phyloP scores from a whole-genome alignment of 2,113 vertebrate species.

The Indri indri region DNA sequence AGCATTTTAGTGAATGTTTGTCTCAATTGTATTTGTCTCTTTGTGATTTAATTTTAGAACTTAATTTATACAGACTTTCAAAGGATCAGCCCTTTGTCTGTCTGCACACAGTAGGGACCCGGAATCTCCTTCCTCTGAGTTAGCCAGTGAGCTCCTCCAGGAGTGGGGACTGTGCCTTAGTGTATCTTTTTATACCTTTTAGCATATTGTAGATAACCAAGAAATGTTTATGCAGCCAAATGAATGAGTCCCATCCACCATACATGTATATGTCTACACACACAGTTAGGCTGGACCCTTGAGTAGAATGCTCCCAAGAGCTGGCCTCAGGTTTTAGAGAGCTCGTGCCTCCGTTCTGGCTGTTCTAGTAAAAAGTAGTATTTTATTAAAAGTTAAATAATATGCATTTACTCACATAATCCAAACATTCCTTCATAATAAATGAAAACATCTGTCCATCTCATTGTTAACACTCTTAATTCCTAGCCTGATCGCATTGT shows the following conservation, averaged over 20 bases:
- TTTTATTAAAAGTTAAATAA: constrained; percentile 29
- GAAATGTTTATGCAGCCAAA: background rate
- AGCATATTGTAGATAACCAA: background rate
- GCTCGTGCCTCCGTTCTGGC: background rate
- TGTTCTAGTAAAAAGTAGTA: background rate
- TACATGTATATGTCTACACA: fast-evolving
- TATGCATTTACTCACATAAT: background rate
- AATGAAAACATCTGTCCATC: background rate
- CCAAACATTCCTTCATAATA: background rate
- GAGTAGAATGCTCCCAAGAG: background rate
- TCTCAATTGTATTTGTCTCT: background rate
- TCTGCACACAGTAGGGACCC: background rate
- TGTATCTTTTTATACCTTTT: background rate
- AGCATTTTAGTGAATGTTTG: background rate
- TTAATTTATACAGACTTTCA: background rate
- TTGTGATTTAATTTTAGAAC: background rate
- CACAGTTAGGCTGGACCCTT: background rate
- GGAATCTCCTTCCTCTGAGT: background rate
- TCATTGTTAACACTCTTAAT: background rate
- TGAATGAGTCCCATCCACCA: background rate
- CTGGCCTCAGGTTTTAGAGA: background rate
- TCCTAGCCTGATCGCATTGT: background rate
- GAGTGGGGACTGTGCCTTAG: background rate
- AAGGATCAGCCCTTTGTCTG: background rate
- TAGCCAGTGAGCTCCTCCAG: background rate